Evolutionary conservation across 2,888 invertebrate species (phyloP).

Genomic region (Pheosia gnoma): DNA sequence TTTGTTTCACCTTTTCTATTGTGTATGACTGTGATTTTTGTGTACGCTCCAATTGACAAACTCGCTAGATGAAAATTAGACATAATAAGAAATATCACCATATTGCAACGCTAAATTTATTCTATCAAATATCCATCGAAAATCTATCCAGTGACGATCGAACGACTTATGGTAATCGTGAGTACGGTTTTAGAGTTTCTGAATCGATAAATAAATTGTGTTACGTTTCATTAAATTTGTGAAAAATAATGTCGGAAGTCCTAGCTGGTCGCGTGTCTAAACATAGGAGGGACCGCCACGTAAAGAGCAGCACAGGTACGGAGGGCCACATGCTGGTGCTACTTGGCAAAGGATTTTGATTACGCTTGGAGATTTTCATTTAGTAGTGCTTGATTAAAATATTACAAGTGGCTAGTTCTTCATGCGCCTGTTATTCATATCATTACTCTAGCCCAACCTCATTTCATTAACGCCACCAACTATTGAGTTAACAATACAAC

Average conservation of each 20-base stretch:
- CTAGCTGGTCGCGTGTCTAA: slow-evolving; percentile 74
- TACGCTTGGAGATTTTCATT: slow-evolving; percentile 59
- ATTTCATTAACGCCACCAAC: slow-evolving; percentile 14
- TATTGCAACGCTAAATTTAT: slow-evolving; percentile 10
- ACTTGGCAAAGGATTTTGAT: slow-evolving; percentile 57
- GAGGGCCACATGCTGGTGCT: slow-evolving; percentile 59
- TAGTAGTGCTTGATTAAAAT: slow-evolving; percentile 42
- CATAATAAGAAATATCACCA: slow-evolving; percentile 15
- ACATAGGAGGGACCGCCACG: slow-evolving; percentile 65
- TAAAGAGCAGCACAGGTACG: slow-evolving; percentile 76
- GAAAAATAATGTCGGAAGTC: slow-evolving; percentile 69
- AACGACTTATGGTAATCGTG: slow-evolving; percentile 61
- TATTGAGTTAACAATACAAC: neutral
- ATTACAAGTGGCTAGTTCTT: slow-evolving; percentile 36
- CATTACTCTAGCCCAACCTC: slow-evolving; percentile 19
- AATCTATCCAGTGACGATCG: slow-evolving; percentile 37
- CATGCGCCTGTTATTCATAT: slow-evolving; percentile 30
- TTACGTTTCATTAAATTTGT: slow-evolving; percentile 39
- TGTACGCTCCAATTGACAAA: slow-evolving; percentile 38
- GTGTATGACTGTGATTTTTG: slow-evolving; percentile 52
- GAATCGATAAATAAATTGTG: slow-evolving; percentile 51
- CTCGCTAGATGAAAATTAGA: slow-evolving; percentile 27
- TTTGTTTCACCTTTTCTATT: slow-evolving; percentile 42
- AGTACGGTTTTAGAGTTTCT: slow-evolving; percentile 57
- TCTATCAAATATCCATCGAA: slow-evolving; percentile 15